Percentiles rank a stretch among this genome's conserved stretches.
These are phyloP conservation scores for Ophioninae sp. DNA, from an alignment of 2,888 invertebrate species.

Conservation along the genomic window DNA sequence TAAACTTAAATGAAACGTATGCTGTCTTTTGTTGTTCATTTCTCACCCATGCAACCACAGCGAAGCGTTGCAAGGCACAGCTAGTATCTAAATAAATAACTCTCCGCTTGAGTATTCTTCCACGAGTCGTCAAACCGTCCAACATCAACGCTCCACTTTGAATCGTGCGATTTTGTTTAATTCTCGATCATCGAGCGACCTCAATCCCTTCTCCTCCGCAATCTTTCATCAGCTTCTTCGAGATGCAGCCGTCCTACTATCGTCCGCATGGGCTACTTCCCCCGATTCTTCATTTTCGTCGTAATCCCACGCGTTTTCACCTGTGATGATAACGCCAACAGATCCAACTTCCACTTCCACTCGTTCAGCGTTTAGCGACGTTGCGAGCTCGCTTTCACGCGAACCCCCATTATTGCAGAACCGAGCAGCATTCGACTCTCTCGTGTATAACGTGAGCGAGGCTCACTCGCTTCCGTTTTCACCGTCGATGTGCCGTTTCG, in stretches of 20 bases:
- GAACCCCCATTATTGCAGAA: constrained; percentile 23
- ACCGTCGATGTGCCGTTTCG: constrained; percentile 44
- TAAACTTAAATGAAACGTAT: no score
- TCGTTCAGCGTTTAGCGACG: constrained; percentile 12
- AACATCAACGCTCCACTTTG: background rate
- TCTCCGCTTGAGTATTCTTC: background rate
- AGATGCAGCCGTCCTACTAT: background rate
- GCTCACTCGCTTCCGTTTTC: constrained; percentile 57
- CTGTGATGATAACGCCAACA: background rate
- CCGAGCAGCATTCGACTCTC: constrained; percentile 34
- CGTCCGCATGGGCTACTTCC: background rate
- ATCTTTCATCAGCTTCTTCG: background rate
- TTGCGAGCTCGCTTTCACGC: constrained; percentile 52
- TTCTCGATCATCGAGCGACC: background rate
- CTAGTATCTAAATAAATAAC: background rate
- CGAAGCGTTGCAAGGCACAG: no score
- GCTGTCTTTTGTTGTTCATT: no score
- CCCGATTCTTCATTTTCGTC: constrained; percentile 21
- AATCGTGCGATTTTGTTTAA: background rate
- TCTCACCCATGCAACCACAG: no score
- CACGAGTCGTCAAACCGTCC: background rate
- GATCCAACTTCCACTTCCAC: constrained; percentile 50
- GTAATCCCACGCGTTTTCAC: constrained; percentile 30
- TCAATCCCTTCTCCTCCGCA: background rate
- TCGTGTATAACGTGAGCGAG: constrained; percentile 29